Percentiles rank a stretch among this genome's conserved stretches.
Conservation (phyloP, 2,113 vertebrate genomes). For the Aix galericulata region DNA sequence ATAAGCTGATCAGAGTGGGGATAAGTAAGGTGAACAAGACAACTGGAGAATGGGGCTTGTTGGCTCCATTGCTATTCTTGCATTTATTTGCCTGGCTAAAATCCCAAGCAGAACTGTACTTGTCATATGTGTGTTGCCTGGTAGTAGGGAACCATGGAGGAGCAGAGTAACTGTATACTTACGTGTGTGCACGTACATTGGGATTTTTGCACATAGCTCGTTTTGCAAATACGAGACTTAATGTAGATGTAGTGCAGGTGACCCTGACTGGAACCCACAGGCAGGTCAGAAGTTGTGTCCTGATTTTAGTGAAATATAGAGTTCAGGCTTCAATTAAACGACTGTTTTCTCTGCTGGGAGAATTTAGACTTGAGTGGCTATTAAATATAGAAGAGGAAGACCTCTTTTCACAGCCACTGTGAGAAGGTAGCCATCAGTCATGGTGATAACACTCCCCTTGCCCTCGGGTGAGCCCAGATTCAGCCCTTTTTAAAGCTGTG, state of each 20-base stretch:
- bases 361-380: not conserved
- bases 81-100: not conserved
- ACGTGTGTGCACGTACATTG: not conserved
- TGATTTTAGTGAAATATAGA: not conserved
- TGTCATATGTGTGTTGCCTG: rapidly evolving
- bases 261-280: not conserved
- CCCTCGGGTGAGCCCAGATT: not conserved
- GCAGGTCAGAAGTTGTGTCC: not conserved
- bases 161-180: not conserved
- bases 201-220: not conserved
- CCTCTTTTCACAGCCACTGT: not conserved
- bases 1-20: not conserved
- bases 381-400: not conserved
- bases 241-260: not conserved
- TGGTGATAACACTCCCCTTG: not conserved
- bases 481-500: not conserved
- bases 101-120: not conserved
- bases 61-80: not conserved
- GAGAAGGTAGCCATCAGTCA: not conserved
- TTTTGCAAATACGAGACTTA: not conserved
- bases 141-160: not conserved
- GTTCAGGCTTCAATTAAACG: not conserved
- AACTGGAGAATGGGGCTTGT: not conserved
- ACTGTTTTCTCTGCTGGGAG: not conserved
- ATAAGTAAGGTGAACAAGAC: not conserved